Evolutionary conservation across 2,888 invertebrate genomes (phyloP).

Genomic region (Limnephilus rhombicus): DNA sequence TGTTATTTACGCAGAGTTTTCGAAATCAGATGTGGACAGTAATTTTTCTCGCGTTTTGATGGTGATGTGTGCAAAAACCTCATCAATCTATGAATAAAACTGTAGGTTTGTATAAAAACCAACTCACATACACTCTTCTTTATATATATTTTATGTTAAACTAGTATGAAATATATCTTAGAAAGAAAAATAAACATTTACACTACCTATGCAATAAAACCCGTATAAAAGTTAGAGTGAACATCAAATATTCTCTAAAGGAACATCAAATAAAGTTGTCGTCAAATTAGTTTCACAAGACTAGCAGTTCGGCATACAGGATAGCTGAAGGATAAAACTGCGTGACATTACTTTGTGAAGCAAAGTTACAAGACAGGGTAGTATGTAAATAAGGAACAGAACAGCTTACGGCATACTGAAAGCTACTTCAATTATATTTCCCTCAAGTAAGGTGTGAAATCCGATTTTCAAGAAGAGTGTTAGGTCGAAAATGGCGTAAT

Average conservation of each 20-base stretch:
- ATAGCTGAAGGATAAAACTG: not conserved
- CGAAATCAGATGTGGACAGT: too few species aligned
- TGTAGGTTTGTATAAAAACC: too few species aligned
- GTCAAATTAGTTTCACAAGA: not conserved
- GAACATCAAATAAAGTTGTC: not conserved
- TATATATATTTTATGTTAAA: too few species aligned
- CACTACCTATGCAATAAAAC: not conserved
- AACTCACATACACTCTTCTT: too few species aligned
- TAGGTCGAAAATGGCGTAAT: not conserved
- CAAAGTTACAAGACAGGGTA: not conserved
- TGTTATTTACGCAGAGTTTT: too few species aligned
- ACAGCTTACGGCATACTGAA: not conserved
- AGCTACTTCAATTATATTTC: not conserved
- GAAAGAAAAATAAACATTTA: not conserved
- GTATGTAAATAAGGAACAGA: not conserved
- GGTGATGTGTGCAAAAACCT: too few species aligned
- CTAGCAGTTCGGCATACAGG: not conserved
- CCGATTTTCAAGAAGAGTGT: not conserved
- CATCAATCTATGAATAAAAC: too few species aligned
- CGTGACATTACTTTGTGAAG: conserved; percentile 15
- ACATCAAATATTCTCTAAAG: not conserved
- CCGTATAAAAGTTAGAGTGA: not conserved
- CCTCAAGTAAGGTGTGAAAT: too few species aligned
- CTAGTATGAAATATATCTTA: not conserved
- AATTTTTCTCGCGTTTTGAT: too few species aligned